Evolutionary conservation across 2,113 vertebrate species (phyloP), one percentile per base, ranked within the genome.

Genomic region (Limanda limanda): DNA sequence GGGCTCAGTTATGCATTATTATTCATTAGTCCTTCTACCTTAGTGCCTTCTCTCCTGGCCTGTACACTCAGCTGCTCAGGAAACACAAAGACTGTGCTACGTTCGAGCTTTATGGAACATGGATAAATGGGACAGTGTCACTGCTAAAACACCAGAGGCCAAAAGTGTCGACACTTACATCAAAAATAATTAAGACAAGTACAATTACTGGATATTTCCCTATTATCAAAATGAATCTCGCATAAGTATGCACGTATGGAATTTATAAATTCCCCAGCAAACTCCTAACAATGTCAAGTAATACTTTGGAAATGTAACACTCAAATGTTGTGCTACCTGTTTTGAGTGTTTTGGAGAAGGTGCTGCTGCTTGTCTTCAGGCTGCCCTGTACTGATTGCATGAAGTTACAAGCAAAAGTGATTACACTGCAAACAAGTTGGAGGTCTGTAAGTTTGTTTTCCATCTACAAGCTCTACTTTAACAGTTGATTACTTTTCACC

Each of bases 231-330:
- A 52, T 7, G 54, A 42, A 83, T 52, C 18, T 75, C 52, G 45
- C 69, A 20, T 54, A 24, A 56, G 40, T 42, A 42, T 42, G 40
- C 10, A 55, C 45, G 61, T 72, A 83, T 31, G 31, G 31, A 37
- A 10, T 2, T 37, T 8, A 10, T 48, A 3, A 1, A 42, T 42
- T 18, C 42, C 12, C 24, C 23, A 17, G 81, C 83, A 82, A 85
- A 78, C 45, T 76, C 64, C 71, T 81, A 81, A 89, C 81, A 82
- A 84, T 80, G 84, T 84, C 85, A 81, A 86, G 82, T 90, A 74
- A 73, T 71, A 69, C 81, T 79, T 88, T 82, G 58, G 23, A 75
- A 84, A 74, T 66, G 35, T 60, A 52, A 73, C 45, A 62, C 80
- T 70, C 59, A 62, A 78, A 56, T 45, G 40, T 56, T 31, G 35